A percentile compares a stretch with the other conserved stretches of the same genome.
phyloP scores from a whole-genome alignment of 2,113 vertebrate genomes.

The Lamprologus speciosus region DNA sequence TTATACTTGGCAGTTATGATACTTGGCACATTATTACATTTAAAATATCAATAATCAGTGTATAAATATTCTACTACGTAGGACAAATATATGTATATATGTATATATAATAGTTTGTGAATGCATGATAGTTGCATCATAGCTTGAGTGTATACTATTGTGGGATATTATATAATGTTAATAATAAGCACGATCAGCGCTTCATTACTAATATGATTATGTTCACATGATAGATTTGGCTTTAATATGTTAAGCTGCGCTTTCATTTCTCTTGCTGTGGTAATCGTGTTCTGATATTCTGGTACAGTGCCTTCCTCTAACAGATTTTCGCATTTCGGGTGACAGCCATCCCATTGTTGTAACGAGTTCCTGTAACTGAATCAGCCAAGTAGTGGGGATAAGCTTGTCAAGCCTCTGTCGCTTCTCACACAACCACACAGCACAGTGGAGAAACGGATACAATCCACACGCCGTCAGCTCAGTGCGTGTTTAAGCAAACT shows the following conservation, averaged over 20 bases:
- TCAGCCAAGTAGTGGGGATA: slow-evolving; percentile 15
- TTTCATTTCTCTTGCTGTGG: background rate
- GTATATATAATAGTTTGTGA: background rate
- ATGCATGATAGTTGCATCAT: background rate
- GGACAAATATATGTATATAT: background rate
- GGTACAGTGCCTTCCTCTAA: background rate
- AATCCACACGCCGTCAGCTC: background rate
- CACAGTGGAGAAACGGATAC: background rate
- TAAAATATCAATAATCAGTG: background rate
- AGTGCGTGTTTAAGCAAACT: background rate
- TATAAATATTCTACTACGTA: background rate
- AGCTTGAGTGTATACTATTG: background rate
- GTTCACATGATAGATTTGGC: background rate
- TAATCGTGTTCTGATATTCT: slow-evolving; percentile 3
- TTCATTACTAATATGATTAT: background rate
- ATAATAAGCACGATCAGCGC: background rate
- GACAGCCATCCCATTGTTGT: slow-evolving; percentile 9
- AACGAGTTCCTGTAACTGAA: background rate
- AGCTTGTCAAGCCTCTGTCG: background rate
- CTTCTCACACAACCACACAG: background rate
- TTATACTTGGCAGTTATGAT: background rate
- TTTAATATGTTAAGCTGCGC: slow-evolving; percentile 1
- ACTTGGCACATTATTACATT: background rate
- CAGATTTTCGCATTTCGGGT: background rate
- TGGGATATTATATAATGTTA: background rate